Conservation (phyloP, 2,888 invertebrate species). For the Ormia ochracea region DNA sequence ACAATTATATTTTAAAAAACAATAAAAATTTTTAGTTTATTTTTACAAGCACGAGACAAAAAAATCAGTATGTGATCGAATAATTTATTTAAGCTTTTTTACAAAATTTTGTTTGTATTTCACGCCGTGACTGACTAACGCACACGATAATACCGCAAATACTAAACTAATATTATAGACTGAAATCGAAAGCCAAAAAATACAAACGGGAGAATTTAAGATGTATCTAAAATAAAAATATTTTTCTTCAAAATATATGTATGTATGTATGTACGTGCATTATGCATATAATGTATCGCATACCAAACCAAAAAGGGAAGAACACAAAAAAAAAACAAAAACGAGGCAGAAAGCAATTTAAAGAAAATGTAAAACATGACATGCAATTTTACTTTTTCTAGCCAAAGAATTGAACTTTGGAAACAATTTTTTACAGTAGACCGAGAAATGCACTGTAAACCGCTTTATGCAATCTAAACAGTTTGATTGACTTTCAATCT, state of each 20-base stretch:
- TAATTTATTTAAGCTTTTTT: constrained; percentile 5
- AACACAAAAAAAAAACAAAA: no score
- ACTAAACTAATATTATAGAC: constrained; percentile 48
- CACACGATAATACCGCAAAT: constrained; percentile 33
- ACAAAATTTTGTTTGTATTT: neutral
- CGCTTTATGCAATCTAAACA: no score
- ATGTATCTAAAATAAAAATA: constrained; percentile 19
- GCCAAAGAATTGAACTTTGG: no score
- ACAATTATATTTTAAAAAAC: constrained; percentile 11
- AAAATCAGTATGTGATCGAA: neutral
- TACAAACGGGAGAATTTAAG: constrained; percentile 9
- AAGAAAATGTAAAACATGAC: no score
- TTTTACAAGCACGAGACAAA: neutral
- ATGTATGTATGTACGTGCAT: no score
- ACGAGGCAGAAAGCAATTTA: no score
- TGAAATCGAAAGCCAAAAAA: constrained; percentile 12
- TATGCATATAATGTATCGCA: no score
- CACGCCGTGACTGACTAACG: neutral
- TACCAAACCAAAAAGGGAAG: no score
- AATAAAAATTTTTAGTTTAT: constrained; percentile 29
- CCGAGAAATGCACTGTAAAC: no score
- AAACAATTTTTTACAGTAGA: no score
- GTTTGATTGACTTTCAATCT: no score
- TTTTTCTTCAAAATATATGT: neutral
- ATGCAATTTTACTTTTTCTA: no score